Evolutionary conservation across 2,113 vertebrate species (phyloP).

Genomic region (Heloderma charlesbogerti): DNA sequence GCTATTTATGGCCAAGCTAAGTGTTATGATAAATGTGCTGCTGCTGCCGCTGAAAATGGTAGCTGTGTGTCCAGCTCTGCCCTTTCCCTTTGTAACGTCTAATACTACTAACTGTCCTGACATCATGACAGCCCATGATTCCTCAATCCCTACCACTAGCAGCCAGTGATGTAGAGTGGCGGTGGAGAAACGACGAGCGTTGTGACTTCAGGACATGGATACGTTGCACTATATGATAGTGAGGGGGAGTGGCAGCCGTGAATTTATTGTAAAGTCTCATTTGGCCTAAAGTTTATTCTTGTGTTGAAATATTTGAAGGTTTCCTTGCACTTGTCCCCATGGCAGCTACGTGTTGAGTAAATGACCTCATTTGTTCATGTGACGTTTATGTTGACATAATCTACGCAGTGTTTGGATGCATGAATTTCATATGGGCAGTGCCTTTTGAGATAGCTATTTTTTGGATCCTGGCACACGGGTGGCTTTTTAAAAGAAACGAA

Average conservation of each 20-base stretch:
- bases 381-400: not conserved
- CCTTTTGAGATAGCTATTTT: rapidly evolving
- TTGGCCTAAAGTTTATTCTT: not conserved
- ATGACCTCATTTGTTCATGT: not conserved
- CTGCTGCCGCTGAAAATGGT: not conserved
- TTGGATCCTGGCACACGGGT: not conserved
- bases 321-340: not conserved
- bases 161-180: not conserved
- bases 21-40: not conserved
- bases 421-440: not conserved
- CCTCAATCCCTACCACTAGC: not conserved
- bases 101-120: too few species aligned
- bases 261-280: not conserved
- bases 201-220: not conserved
- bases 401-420: not conserved
- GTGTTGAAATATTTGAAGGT: not conserved
- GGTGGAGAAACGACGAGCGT: not conserved
- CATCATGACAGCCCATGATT: not conserved
- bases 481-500: not conserved
- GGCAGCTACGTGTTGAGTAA: not conserved
- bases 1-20: not conserved
- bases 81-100: not conserved
- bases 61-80: not conserved
- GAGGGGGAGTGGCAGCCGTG: not conserved
- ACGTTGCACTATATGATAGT: not conserved